Percentiles rank a stretch among this genome's conserved stretches.
phyloP scores from a whole-genome alignment of 2,888 invertebrate genomes.

The Oscheius onirici region DNA sequence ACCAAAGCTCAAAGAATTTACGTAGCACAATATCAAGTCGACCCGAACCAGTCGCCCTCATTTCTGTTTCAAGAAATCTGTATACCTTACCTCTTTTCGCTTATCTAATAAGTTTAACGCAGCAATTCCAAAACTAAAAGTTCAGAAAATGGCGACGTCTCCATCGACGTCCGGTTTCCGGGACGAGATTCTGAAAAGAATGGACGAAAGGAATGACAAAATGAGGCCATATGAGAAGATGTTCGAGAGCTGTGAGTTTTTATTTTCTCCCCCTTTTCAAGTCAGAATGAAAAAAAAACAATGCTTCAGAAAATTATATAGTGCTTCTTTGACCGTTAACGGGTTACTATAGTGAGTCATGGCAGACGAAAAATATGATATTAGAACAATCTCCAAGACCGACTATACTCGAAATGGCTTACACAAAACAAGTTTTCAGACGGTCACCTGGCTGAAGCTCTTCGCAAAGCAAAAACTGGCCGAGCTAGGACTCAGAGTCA shows the following conservation, averaged over 20 bases:
- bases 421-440: neutral
- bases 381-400: too few species aligned
- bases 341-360: too few species aligned
- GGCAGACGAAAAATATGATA: too few species aligned
- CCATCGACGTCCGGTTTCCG: constrained; percentile 20
- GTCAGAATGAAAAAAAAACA: too few species aligned
- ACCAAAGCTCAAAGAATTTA: too few species aligned
- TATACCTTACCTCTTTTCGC: too few species aligned
- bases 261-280: neutral
- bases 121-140: neutral
- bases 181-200: constrained; percentile 20
- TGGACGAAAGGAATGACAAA: constrained; percentile 26
- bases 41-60: too few species aligned
- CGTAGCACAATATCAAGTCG: too few species aligned
- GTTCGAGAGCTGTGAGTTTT: constrained; percentile 30
- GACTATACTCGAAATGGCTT: too few species aligned
- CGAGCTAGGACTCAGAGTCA: neutral
- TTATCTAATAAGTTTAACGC: neutral
- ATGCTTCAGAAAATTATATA: too few species aligned
- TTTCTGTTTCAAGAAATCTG: too few species aligned
- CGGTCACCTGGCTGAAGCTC: neutral
- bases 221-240: constrained; percentile 16
- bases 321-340: too few species aligned
- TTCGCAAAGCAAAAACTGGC: neutral
- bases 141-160: neutral